A percentile compares a stretch with the other conserved stretches of the same genome.
phyloP scores from a whole-genome alignment of 2,113 vertebrate species.

The Nothocercus julius region DNA sequence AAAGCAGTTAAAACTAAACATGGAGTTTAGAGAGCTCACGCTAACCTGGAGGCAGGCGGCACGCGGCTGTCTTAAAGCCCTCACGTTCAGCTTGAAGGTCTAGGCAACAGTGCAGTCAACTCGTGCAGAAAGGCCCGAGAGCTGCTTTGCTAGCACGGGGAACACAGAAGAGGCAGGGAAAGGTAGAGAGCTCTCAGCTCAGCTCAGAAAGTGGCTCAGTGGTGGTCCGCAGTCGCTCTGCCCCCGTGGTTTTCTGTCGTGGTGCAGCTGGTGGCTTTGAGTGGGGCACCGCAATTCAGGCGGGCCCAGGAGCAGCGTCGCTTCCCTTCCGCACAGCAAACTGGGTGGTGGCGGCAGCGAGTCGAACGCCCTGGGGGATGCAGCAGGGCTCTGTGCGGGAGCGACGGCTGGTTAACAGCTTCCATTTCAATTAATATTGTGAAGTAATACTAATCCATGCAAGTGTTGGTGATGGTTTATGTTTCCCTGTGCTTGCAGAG shows the following conservation, averaged over 20 bases:
- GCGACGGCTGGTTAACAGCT: background rate
- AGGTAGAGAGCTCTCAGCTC: background rate
- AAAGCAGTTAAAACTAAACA: background rate
- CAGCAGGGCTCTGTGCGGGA: background rate
- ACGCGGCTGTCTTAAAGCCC: background rate
- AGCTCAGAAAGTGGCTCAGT: background rate
- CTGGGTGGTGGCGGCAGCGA: accelerated
- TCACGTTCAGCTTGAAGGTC: background rate
- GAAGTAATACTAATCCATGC: background rate
- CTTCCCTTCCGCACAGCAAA: background rate
- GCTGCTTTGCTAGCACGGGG: background rate
- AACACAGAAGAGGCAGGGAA: background rate
- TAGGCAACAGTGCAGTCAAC: background rate
- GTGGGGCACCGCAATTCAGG: background rate
- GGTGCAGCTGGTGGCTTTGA: background rate
- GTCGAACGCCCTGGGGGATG: background rate
- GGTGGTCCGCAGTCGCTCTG: background rate
- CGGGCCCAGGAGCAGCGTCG: background rate
- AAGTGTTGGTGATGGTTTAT: background rate
- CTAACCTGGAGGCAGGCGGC: background rate
- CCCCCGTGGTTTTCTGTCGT: background rate
- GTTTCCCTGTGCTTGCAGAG: background rate
- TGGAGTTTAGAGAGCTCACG: background rate
- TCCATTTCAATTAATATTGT: background rate
- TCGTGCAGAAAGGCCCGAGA: background rate